Conservation (phyloP, 2,888 invertebrate species). For the Gordius sp. region DNA sequence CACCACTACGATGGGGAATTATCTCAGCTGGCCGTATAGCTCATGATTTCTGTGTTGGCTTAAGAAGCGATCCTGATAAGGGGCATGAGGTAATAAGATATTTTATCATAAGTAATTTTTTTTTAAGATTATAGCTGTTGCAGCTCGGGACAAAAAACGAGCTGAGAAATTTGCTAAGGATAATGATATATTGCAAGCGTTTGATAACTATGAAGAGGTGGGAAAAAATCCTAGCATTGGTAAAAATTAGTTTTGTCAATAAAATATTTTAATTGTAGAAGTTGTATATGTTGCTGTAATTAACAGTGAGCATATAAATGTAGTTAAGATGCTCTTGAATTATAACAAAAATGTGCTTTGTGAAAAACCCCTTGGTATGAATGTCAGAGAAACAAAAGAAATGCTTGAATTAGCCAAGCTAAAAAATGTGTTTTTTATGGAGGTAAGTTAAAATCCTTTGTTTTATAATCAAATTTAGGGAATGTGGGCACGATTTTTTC, state of each 20-base stretch:
- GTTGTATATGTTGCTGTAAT: background rate
- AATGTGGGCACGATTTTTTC: conserved; percentile 14
- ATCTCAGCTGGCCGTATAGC: background rate
- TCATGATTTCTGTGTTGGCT: background rate
- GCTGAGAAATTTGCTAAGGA: conserved; percentile 9
- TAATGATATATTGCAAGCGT: background rate
- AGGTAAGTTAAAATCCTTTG: background rate
- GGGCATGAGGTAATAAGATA: background rate
- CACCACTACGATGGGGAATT: background rate
- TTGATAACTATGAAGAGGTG: background rate
- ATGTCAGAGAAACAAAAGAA: conserved; percentile 9
- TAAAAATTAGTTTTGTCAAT: background rate
- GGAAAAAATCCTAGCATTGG: conserved; percentile 5
- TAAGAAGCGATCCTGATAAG: background rate
- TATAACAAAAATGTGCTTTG: background rate
- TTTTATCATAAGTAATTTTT: background rate
- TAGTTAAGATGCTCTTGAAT: background rate
- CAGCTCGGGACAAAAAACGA: background rate
- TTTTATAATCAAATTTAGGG: background rate
- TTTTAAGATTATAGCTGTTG: conserved; percentile 11
- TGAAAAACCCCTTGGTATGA: conserved; percentile 6
- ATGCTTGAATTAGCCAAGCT: background rate
- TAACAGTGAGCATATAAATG: background rate
- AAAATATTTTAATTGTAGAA: background rate
- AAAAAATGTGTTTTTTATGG: conserved; percentile 12